Evolutionary conservation across 1,140 invertebrate genomes (phyloP).

Genomic region (Pseudomyrmex dendroicus): DNA sequence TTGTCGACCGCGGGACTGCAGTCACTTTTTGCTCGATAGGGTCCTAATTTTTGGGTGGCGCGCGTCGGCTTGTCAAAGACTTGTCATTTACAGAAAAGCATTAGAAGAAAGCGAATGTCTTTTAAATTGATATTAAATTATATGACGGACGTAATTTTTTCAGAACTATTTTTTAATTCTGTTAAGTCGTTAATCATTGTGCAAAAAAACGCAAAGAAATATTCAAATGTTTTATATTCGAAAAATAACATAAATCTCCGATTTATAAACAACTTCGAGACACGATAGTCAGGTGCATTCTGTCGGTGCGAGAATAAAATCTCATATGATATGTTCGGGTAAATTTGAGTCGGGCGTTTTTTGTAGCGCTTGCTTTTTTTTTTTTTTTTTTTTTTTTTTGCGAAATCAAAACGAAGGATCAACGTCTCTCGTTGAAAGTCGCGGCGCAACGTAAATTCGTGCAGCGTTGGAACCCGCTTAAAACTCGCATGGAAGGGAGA

Average conservation of each 20-base stretch:
- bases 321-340: not conserved
- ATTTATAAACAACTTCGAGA: not conserved
- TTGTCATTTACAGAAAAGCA: slow-evolving; percentile 28
- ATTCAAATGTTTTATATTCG: slow-evolving; percentile 5
- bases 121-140: slow-evolving; percentile 12
- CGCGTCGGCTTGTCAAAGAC: slow-evolving; percentile 79
- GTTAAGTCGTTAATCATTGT: not conserved
- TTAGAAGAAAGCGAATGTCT: not conserved
- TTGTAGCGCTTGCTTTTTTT: not conserved
- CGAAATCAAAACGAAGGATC: slow-evolving; percentile 36
- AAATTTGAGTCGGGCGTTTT: slow-evolving; percentile 10
- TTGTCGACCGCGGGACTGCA: slow-evolving; percentile 71
- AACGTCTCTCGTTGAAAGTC: slow-evolving; percentile 60
- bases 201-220: not conserved
- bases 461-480: slow-evolving; percentile 27
- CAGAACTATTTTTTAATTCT: not conserved
- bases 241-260: not conserved
- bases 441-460: slow-evolving; percentile 60
- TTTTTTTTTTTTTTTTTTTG: slow-evolving; percentile 34
- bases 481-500: slow-evolving; percentile 50
- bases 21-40: slow-evolving; percentile 76
- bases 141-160: not conserved
- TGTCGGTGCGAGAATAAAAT: slow-evolving; percentile 3
- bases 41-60: slow-evolving; percentile 81
- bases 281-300: slow-evolving; percentile 24